These are phyloP conservation scores for Euwallacea similis DNA, from an alignment of 1,140 invertebrate species.

Conservation along the genomic window DNA sequence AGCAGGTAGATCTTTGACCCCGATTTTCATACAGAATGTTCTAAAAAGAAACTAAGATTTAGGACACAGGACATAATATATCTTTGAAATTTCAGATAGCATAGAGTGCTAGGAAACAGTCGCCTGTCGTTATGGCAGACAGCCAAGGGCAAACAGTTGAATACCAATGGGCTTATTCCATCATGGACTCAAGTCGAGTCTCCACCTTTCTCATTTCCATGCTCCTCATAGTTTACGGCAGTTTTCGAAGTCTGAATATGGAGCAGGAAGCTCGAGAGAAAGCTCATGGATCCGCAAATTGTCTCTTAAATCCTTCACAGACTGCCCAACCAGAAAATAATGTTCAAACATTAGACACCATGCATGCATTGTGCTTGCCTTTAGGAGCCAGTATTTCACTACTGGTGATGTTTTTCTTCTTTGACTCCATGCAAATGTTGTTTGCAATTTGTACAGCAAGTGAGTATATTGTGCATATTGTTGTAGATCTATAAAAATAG, in stretches of 20 bases:
- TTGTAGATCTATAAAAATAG: neutral
- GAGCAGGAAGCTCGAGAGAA: constrained; percentile 88
- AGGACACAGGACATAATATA: neutral
- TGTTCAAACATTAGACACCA: constrained; percentile 91
- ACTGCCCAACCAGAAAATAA: constrained; percentile 60
- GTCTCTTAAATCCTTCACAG: constrained; percentile 56
- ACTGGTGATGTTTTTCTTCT: constrained; percentile 98
- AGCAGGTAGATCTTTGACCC: constrained; percentile 36
- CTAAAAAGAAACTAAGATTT: neutral
- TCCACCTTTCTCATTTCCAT: constrained; percentile 97
- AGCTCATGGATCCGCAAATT: constrained; percentile 59
- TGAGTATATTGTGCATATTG: constrained; percentile 53
- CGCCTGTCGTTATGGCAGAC: constrained; percentile 43
- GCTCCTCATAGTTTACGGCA: constrained; percentile 95
- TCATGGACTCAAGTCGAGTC: constrained; percentile 94
- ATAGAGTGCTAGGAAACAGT: constrained; percentile 29
- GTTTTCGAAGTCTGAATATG: constrained; percentile 90
- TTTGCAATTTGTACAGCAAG: constrained; percentile 97
- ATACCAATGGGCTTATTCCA: constrained; percentile 85
- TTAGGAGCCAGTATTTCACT: constrained; percentile 94
- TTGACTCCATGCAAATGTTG: constrained; percentile 97
- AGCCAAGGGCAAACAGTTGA: constrained; percentile 54
- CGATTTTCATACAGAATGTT: constrained; percentile 22
- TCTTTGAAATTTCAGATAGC: constrained; percentile 32
- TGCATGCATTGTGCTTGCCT: constrained; percentile 95